These are phyloP conservation scores for Rallus limicola DNA, from an alignment of 2,113 vertebrate genomes.

Conservation along the genomic window DNA sequence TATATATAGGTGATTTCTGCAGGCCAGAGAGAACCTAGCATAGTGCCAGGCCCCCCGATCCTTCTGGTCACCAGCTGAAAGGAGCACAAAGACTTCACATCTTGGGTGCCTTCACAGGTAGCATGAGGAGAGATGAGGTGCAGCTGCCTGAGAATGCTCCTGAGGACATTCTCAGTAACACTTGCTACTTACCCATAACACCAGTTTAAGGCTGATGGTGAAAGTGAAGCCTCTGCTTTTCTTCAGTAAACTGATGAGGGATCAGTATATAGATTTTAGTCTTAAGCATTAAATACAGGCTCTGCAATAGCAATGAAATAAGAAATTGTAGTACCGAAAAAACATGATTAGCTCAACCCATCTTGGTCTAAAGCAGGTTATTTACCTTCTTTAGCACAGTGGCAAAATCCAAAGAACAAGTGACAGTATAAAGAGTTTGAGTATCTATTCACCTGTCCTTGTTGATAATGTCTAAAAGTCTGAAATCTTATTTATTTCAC, in stretches of 20 bases:
- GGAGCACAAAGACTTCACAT: background rate
- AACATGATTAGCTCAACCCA: background rate
- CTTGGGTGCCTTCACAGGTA: background rate
- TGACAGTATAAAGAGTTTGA: background rate
- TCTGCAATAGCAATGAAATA: background rate
- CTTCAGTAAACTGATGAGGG: background rate
- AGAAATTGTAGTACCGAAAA: background rate
- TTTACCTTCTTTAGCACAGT: background rate
- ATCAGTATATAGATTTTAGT: background rate
- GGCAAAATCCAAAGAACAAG: background rate
- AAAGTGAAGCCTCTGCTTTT: background rate
- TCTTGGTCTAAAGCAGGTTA: background rate
- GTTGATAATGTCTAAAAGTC: background rate
- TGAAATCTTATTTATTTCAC: background rate
- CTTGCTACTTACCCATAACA: background rate
- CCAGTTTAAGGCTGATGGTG: background rate
- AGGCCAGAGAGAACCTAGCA: fast-evolving
- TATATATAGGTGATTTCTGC: background rate
- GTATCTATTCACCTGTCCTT: background rate
- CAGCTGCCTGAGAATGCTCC: background rate
- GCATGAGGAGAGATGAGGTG: background rate
- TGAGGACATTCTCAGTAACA: background rate
- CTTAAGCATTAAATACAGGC: background rate
- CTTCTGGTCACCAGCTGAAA: background rate
- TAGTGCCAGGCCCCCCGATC: fast-evolving